Evolutionary conservation across 1,140 invertebrate species (phyloP).

Genomic region (Listronotus oregonensis): DNA sequence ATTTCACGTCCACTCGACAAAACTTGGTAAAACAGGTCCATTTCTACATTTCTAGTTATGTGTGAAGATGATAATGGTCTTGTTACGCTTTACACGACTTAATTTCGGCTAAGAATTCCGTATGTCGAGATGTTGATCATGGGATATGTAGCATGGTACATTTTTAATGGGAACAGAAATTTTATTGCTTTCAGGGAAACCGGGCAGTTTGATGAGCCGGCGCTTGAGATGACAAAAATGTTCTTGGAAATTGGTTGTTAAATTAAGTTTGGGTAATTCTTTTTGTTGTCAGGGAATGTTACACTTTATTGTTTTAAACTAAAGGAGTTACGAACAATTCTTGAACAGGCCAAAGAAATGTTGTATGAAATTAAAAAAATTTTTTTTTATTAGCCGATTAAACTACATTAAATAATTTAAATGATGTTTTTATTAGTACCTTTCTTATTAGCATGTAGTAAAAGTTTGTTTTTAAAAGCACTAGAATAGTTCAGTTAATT

Average conservation of each 20-base stretch:
- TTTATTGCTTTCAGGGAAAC: background rate
- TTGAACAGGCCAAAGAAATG: too few species aligned
- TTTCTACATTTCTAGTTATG: conserved; percentile 14
- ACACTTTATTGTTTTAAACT: too few species aligned
- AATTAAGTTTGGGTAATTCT: too few species aligned
- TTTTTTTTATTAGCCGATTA: too few species aligned
- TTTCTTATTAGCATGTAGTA: too few species aligned
- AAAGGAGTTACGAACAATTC: too few species aligned
- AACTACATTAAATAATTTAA: too few species aligned
- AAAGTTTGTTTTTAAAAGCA: too few species aligned
- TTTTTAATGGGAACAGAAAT: background rate
- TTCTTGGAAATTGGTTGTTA: background rate
- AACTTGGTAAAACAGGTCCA: conserved; percentile 16
- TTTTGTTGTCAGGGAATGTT: too few species aligned
- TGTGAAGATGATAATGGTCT: conserved; percentile 15
- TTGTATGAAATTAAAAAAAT: too few species aligned
- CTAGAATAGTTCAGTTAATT: too few species aligned
- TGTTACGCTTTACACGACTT: conserved; percentile 7
- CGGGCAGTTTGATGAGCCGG: background rate
- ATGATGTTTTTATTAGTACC: too few species aligned
- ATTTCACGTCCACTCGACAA: background rate
- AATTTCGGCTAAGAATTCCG: conserved; percentile 12
- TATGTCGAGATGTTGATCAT: background rate
- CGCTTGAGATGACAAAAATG: background rate
- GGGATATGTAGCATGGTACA: conserved; percentile 7